phyloP scores from a whole-genome alignment of 2,888 invertebrate species.

The Petrophora chlorosata region DNA sequence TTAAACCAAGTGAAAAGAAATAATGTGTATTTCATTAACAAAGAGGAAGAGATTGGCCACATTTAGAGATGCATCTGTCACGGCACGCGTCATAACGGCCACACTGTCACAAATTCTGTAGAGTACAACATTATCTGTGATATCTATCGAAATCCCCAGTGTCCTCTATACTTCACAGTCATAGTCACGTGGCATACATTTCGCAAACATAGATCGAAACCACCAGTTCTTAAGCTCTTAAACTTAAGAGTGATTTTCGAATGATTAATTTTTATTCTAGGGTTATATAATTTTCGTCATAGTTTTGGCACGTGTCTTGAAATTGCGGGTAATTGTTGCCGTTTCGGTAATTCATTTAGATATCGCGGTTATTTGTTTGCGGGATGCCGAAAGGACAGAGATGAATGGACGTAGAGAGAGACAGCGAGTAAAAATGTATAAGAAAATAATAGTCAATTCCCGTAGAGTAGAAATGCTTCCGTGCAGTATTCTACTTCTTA shows the following conservation, averaged over 20 bases:
- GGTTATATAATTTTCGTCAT: constrained; percentile 4
- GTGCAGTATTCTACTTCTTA: too few relatives aligned
- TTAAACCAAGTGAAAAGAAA: too few relatives aligned
- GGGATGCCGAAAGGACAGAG: constrained; percentile 10
- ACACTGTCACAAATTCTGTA: constrained; percentile 21
- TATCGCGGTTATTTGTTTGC: constrained; percentile 18
- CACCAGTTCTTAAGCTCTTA: not conserved
- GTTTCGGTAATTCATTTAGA: constrained; percentile 32
- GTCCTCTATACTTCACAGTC: constrained; percentile 3
- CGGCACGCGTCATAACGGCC: constrained; percentile 18
- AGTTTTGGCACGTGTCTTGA: constrained; percentile 32
- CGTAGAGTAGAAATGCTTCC: too few relatives aligned
- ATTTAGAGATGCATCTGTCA: constrained; percentile 1
- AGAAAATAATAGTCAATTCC: not conserved
- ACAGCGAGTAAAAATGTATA: too few relatives aligned
- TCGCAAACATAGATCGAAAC: not conserved
- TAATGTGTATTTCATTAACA: not conserved
- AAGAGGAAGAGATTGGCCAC: not conserved
- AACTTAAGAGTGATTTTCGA: constrained; percentile 15
- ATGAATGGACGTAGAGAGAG: not conserved
- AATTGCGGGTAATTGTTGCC: constrained; percentile 33
- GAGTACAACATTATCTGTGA: constrained; percentile 16
- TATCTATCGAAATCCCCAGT: constrained; percentile 24
- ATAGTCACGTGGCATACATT: constrained; percentile 23
- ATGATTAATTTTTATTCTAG: constrained; percentile 1